Conservation (phyloP, 2,797 vertebrate genomes). For the Stomatorhinus walkeri region DNA sequence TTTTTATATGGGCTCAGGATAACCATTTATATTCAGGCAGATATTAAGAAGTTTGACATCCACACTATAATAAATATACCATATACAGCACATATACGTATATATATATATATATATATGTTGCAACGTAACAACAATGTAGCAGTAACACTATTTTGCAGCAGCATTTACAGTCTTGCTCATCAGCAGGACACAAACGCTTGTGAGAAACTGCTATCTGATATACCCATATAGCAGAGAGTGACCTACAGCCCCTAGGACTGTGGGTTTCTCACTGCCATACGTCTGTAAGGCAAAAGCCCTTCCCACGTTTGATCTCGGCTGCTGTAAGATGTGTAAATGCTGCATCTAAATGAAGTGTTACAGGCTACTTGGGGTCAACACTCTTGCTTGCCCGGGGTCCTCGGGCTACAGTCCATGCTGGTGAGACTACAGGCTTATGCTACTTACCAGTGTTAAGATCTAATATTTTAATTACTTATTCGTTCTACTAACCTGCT, state of each 20-base stretch:
- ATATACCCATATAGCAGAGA: slow-evolving; percentile 18
- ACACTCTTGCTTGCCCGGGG: slow-evolving; percentile 65
- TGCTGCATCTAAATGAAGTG: slow-evolving; percentile 70
- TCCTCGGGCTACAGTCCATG: slow-evolving; percentile 61
- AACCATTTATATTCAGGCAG: slow-evolving; percentile 61
- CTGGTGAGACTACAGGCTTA: slow-evolving; percentile 61
- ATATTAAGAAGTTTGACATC: slow-evolving; percentile 34
- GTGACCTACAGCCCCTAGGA: slow-evolving; percentile 11
- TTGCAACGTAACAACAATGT: slow-evolving; percentile 58
- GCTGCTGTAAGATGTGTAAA: slow-evolving; percentile 52
- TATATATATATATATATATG: slow-evolving; percentile 41
- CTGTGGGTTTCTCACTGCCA: not conserved
- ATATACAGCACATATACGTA: slow-evolving; percentile 25
- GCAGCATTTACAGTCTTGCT: slow-evolving; percentile 56
- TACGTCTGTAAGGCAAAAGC: slow-evolving; percentile 33
- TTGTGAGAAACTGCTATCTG: slow-evolving; percentile 44
- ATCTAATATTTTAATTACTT: slow-evolving; percentile 64
- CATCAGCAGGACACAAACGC: slow-evolving; percentile 48
- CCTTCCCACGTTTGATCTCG: slow-evolving; percentile 52
- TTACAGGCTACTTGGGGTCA: slow-evolving; percentile 69
- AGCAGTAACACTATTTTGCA: slow-evolving; percentile 73
- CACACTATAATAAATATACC: slow-evolving; percentile 12
- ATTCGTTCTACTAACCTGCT: slow-evolving; percentile 73
- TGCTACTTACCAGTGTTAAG: slow-evolving; percentile 69
- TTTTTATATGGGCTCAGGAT: slow-evolving; percentile 42